These are phyloP conservation scores for Eurystomus glaucurus DNA, from an alignment of 2,797 vertebrate genomes.

Conservation along the genomic window DNA sequence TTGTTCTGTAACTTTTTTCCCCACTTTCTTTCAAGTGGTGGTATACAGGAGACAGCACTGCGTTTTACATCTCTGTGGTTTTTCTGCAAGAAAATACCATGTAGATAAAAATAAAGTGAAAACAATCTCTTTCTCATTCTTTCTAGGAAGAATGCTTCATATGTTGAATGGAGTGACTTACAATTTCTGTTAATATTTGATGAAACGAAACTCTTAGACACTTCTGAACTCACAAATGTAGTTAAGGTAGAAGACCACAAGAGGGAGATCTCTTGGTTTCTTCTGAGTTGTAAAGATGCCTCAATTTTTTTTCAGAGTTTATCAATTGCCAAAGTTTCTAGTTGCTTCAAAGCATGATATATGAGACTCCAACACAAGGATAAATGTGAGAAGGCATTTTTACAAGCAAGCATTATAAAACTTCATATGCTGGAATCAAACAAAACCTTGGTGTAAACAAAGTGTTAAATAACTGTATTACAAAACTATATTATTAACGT, in stretches of 20 bases:
- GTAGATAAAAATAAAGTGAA: slow-evolving; percentile 83
- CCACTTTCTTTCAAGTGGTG: slow-evolving; percentile 67
- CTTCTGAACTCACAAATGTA: background rate
- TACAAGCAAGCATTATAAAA: background rate
- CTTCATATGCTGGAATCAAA: background rate
- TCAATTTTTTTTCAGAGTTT: background rate
- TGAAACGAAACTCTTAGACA: background rate
- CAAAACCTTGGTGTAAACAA: background rate
- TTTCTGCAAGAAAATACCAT: slow-evolving; percentile 79
- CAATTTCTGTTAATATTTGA: slow-evolving; percentile 43
- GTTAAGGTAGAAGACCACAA: slow-evolving; percentile 45
- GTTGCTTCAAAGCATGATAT: background rate
- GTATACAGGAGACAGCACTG: slow-evolving; percentile 66
- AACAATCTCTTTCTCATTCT: slow-evolving; percentile 78
- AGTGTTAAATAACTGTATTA: background rate
- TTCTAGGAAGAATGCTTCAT: slow-evolving; percentile 51
- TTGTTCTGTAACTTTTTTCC: slow-evolving; percentile 71
- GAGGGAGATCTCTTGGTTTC: slow-evolving; percentile 34
- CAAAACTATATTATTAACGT: background rate
- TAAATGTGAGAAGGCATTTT: background rate
- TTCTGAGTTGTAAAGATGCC: background rate
- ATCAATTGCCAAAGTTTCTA: background rate
- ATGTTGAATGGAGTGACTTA: slow-evolving; percentile 14
- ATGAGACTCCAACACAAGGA: background rate
- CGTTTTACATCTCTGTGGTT: slow-evolving; percentile 76